phyloP scores from a whole-genome alignment of 2,888 invertebrate genomes.

The Melitaea athalia region DNA sequence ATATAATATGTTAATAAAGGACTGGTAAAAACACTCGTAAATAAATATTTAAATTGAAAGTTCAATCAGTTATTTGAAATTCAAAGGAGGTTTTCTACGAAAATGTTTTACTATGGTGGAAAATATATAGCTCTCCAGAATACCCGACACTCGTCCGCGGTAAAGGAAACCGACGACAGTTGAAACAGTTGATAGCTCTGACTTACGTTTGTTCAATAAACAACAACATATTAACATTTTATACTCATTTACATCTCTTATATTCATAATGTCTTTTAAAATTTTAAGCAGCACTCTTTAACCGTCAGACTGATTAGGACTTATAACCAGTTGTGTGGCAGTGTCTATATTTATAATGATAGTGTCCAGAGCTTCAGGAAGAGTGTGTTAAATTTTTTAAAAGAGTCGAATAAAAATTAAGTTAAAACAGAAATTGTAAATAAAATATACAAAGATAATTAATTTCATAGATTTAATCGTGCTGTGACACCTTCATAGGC shows the following conservation, averaged over 20 bases:
- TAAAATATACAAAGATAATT: too few species aligned
- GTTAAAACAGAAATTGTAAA: too few species aligned
- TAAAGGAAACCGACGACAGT: conserved; percentile 12
- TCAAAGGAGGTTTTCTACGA: neutral
- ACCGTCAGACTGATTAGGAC: too few species aligned
- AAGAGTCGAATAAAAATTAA: too few species aligned
- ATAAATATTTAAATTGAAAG: neutral
- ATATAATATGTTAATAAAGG: neutral
- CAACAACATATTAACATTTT: neutral
- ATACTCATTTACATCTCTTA: neutral
- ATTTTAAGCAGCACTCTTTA: too few species aligned
- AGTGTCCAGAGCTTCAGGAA: too few species aligned
- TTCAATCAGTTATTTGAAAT: conserved; percentile 3
- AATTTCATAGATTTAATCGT: too few species aligned
- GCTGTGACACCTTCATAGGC: too few species aligned
- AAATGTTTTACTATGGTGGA: conserved; percentile 4
- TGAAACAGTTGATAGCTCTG: conserved; percentile 4
- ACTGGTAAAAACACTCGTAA: neutral
- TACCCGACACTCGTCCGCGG: conserved; percentile 1
- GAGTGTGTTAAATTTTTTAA: too few species aligned
- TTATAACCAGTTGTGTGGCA: too few species aligned
- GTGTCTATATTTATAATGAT: too few species aligned
- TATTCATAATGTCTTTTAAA: neutral
- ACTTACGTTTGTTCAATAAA: neutral
- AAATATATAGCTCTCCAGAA: conserved; percentile 5